Base-by-base conservation (phyloP, 2,797 vertebrate species). In the Harpagifer antarcticus region DNA sequence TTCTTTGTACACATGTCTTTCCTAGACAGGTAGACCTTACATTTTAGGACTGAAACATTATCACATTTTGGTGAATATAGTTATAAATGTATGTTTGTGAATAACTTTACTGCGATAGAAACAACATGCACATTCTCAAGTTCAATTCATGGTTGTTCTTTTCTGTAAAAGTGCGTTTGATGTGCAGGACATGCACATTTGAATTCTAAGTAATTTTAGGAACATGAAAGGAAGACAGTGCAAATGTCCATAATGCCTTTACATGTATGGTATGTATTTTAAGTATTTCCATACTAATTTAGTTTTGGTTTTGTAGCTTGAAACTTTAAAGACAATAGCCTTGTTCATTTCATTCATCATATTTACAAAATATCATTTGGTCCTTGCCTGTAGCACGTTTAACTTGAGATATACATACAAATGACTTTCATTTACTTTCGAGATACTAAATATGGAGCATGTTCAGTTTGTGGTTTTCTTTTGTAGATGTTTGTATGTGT, bases 331-430 rank as follows among this genome's bases (percentile, higher is more conserved):
- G 74, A 53, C 15, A 83, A 20, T 37, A 56, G 14, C 42, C 5
- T 8, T 1, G 44, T 42, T 14, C 50, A 60, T 59, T 55, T 31
- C 44, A 69, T 27, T 49, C 59, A 64, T 70, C 65, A 52, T 42
- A 49, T 62, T 72, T 42, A 57, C 10, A 14, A 23, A 50, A 78
- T 54, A 49, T 62, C 15, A 23, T 19, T 53, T 67, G 57, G 40
- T 62, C 58, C 40, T 73, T 58, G 50, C 72, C 70, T 76, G 3
- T 2, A 42, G 58, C 52, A 42, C 40, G 49, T 67, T 58, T 62
- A n/a, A 67, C 56, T 68, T 56, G 27, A 70, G 9, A 69, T 20
- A 58, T 61, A 37, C 58, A 75, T 75, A 15, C 48, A 53, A 76
- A 55, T n/a, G 68, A 64, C 70, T 55, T 19, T 52, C 16, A 61